A percentile compares a stretch with the other conserved stretches of the same genome.
Conservation (phyloP, 2,797 vertebrate genomes). For the Acestrorhynchus altus region DNA sequence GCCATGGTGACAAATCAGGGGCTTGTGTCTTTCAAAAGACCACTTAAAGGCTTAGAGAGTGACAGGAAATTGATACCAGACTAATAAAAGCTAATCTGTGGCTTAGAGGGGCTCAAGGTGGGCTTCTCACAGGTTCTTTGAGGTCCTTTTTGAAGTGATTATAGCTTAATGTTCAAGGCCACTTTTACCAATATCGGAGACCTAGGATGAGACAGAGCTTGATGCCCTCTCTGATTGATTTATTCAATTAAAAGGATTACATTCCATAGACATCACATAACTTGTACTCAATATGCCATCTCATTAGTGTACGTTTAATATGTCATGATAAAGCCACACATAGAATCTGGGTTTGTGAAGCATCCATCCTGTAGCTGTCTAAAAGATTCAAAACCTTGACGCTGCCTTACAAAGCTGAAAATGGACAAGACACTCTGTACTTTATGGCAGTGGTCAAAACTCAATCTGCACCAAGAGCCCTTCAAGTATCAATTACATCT, state of each 20-base stretch:
- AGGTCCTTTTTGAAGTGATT: constrained; percentile 40
- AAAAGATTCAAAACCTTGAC: too few species aligned
- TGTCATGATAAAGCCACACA: constrained; percentile 17
- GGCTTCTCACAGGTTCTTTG: constrained; percentile 45
- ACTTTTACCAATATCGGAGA: background rate
- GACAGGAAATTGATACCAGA: constrained; percentile 54
- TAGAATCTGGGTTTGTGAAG: constrained; percentile 15
- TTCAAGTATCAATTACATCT: too few species aligned
- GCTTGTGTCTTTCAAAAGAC: constrained; percentile 41
- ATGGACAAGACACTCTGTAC: too few species aligned
- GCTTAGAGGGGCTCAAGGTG: constrained; percentile 33
- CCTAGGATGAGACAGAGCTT: constrained; percentile 29
- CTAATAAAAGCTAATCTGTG: constrained; percentile 50
- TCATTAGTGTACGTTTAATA: background rate
- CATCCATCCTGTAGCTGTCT: too few species aligned
- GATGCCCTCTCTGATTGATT: constrained; percentile 48
- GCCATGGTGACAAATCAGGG: constrained; percentile 31
- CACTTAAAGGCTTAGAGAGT: constrained; percentile 52
- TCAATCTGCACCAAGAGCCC: too few species aligned
- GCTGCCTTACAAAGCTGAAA: too few species aligned
- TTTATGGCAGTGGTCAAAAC: too few species aligned
- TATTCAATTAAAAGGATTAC: constrained; percentile 24
- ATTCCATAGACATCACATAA: constrained; percentile 2
- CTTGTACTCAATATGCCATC: constrained; percentile 4
- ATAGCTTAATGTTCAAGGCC: constrained; percentile 26